These are phyloP conservation scores for Salvelinus alpinus DNA, from an alignment of 2,113 vertebrate genomes.

Conservation along the genomic window DNA sequence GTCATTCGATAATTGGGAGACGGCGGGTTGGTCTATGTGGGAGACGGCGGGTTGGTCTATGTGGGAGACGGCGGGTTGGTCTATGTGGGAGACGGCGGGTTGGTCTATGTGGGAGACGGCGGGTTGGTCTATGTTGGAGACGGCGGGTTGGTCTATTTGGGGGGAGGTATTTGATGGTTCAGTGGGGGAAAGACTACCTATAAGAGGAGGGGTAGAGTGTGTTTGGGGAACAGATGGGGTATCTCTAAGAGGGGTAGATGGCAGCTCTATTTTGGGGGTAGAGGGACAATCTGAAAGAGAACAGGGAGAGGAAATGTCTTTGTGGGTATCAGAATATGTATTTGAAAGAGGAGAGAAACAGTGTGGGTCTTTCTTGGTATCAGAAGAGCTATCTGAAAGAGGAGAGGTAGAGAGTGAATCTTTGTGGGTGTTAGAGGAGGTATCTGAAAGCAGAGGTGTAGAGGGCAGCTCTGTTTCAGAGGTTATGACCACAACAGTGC, in stretches of 20 bases:
- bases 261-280: neutral
- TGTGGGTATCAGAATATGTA: too few relatives aligned
- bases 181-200: conserved; percentile 21
- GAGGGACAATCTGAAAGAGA: conserved; percentile 4
- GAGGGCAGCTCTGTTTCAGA: conserved; percentile 43
- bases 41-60: neutral
- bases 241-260: conserved; percentile 40
- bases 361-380: too few relatives aligned
- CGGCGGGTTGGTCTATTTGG: too few relatives aligned
- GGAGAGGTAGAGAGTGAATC: conserved; percentile 20
- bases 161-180: conserved; percentile 15
- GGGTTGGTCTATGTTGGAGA: too few relatives aligned
- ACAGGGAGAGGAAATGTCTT: too few relatives aligned
- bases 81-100: too few relatives aligned
- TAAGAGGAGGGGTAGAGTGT: conserved; percentile 31
- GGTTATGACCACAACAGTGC: conserved; percentile 30
- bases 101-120: too few relatives aligned
- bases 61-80: too few relatives aligned
- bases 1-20: neutral
- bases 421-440: conserved; percentile 13
- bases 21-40: neutral
- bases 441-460: conserved; percentile 27
- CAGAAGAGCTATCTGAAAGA: conserved; percentile 12
- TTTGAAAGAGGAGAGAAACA: too few relatives aligned
- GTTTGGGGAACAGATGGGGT: conserved; percentile 15